phyloP scores from a whole-genome alignment of 2,797 vertebrate genomes.

The Pipistrellus kuhlii region DNA sequence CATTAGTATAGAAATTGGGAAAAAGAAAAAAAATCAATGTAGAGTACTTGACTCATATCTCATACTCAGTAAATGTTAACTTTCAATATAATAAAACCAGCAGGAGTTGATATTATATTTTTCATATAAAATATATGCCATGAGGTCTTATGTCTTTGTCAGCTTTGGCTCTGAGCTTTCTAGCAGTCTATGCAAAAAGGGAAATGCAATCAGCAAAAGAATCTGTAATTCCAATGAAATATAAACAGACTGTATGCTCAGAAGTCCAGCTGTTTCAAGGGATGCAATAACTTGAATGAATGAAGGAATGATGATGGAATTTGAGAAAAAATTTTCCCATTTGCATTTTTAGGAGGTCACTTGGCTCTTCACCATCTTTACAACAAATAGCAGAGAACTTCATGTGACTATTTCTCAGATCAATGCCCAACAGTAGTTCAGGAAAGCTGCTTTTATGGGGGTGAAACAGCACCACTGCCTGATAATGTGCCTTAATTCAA shows the following conservation, averaged over 20 bases:
- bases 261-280: constrained; percentile 55
- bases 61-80: constrained; percentile 40
- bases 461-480: neutral
- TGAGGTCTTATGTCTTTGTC: constrained; percentile 51
- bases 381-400: neutral
- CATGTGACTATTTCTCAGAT: neutral
- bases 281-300: constrained; percentile 41
- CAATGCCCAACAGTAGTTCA: neutral
- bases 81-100: constrained; percentile 49
- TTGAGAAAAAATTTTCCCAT: neutral
- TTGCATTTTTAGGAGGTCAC: constrained; percentile 4
- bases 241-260: constrained; percentile 67
- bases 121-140: neutral
- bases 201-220: constrained; percentile 56
- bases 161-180: constrained; percentile 58
- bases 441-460: neutral
- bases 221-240: constrained; percentile 36
- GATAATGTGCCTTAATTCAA: constrained; percentile 23
- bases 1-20: constrained; percentile 56
- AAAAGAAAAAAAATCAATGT: neutral
- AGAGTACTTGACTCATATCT: constrained; percentile 29
- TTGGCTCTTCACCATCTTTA: neutral
- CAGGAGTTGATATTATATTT: neutral
- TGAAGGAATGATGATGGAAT: constrained; percentile 25
- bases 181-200: constrained; percentile 61